These are phyloP conservation scores for Brachionus plicatilis DNA, from an alignment of 1,140 invertebrate genomes.

Conservation along the genomic window DNA sequence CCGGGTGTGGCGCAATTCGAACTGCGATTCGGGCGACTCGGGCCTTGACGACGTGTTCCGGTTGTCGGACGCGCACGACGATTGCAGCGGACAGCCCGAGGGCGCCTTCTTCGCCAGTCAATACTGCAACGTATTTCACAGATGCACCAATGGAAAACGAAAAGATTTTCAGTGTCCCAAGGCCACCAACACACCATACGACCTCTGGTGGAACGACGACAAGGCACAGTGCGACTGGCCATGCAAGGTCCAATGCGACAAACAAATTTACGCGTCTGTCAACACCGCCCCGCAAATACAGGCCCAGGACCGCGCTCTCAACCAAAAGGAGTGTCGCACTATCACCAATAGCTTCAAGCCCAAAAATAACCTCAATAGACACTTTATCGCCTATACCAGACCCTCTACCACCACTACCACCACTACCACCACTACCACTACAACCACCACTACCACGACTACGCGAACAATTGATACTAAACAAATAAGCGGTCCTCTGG, in stretches of 20 bases:
- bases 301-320: not conserved
- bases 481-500: not conserved
- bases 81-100: slow-evolving; percentile 10
- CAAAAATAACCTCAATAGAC: not conserved
- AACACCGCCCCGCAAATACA: not conserved
- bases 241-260: slow-evolving; percentile 2
- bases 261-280: not conserved
- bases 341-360: not conserved
- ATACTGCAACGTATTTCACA: slow-evolving; percentile 37
- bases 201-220: slow-evolving; percentile 40
- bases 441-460: not conserved
- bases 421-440: not conserved
- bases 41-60: not conserved
- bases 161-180: slow-evolving; percentile 34
- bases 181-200: slow-evolving; percentile 39
- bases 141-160: slow-evolving; percentile 20
- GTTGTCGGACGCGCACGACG: not conserved
- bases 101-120: slow-evolving; percentile 22
- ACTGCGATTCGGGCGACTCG: not conserved
- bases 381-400: not conserved
- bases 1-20: not conserved
- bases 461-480: not conserved
- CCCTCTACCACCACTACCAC: not conserved
- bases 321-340: not conserved
- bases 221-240: slow-evolving; percentile 39